phyloP scores from a whole-genome alignment of 2,113 vertebrate genomes.

The Amphiprion ocellaris region DNA sequence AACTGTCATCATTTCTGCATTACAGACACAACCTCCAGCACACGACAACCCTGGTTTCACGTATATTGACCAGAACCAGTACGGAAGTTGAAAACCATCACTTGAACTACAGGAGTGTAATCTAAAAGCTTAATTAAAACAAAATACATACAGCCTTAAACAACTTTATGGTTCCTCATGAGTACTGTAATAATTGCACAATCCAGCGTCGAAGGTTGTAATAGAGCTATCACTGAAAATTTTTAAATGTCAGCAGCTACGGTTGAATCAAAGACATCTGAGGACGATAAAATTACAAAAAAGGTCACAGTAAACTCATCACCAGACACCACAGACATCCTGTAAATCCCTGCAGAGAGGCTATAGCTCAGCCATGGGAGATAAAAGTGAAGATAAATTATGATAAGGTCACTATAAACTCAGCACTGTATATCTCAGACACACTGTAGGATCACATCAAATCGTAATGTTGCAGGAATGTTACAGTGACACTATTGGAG shows the following conservation, averaged over 20 bases:
- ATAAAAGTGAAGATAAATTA: conserved; percentile 21
- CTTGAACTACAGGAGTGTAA: background rate
- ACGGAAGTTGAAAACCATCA: background rate
- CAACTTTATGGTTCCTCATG: background rate
- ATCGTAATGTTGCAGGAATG: background rate
- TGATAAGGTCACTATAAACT: conserved; percentile 37
- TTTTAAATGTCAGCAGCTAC: conserved; percentile 17
- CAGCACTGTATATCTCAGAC: conserved; percentile 2
- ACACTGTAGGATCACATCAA: background rate
- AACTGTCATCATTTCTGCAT: too few relatives aligned
- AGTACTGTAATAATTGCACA: background rate
- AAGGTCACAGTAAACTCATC: conserved; percentile 30
- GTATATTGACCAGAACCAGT: background rate
- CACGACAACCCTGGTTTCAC: too few relatives aligned
- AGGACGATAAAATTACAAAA: conserved; percentile 36
- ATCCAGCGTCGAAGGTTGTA: conserved; percentile 1
- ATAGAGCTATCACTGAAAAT: conserved; percentile 3
- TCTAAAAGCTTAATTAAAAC: background rate
- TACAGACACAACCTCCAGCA: too few relatives aligned
- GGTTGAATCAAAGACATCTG: conserved; percentile 27
- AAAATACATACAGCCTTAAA: background rate
- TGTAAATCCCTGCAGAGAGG: conserved; percentile 21
- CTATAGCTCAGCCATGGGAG: background rate
- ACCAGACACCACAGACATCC: background rate
- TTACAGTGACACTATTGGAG: conserved; percentile 13